Evolutionary conservation across 2,113 vertebrate genomes (phyloP), one percentile per base, ranked within the genome.

Genomic region (Chitala chitala): DNA sequence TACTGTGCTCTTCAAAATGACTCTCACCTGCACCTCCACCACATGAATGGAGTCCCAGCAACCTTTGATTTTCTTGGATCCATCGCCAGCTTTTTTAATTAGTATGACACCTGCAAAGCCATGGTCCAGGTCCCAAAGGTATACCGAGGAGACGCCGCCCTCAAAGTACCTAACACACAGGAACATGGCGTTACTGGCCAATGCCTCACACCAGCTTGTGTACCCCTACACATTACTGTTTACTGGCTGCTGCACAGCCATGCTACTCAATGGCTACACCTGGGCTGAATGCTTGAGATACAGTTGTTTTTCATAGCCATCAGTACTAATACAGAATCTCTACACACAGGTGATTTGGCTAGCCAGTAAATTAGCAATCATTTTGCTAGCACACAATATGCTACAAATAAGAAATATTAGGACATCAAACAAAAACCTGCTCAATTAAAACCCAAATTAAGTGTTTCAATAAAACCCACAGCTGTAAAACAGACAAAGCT

Each of bases 11-110:
- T 68, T 44, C 22, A 12, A 22, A 8, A 3, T 3, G 29, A 10
- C 17, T n/a, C 77, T 80, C 88, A 98, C 96, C 97, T 99, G 97
- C 86, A 99, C 97, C 87, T 99, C 96, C 81, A 99, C 97, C 90
- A 99, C 97, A 13, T 99, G 97, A 89, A 99, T 99, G 82, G 97
- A 99, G 87, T 99, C 97, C 97, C 97, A 99, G 89, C 97, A 99
- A 75, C 97, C 97, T 82, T 99, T 99, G 87, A 98, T 99, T 89
- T 99, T 99, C 91, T 99, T 99, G 81, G 96, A 98, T 84, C 97
- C 97, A 1, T 99, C 97, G 26, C 97, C 97, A 33, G 96, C 97
- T 85, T 99, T 99, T 88, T 99, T 98, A 81, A 99, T 99, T 82
- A 99, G 96, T 89, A 99, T 99, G 82, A 99, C 96, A 42, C 97